Evolutionary conservation across 2,113 vertebrate genomes (phyloP), one percentile per base, ranked within the genome.

Genomic region (Alligator mississippiensis): DNA sequence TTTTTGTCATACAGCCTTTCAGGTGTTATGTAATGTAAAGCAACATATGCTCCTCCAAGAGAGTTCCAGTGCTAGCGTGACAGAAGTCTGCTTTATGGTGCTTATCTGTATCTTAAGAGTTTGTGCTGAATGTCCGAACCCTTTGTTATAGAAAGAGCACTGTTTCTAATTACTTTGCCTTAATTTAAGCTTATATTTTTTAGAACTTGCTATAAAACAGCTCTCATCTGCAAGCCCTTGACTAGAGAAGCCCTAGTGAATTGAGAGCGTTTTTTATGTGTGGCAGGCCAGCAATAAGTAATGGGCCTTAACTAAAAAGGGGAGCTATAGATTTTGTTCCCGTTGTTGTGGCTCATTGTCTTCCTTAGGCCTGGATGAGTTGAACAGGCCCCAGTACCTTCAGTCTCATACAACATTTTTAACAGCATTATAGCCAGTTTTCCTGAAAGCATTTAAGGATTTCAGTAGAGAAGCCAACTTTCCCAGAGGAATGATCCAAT

Each of bases 401-500:
- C 90, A 77, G 87, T 84, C 93, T 95, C 96, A 96, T 95, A 81
- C 94, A 97, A 94, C 91, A 95, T 87, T 94, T 95, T 76, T 59
- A 93, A 88, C 97, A 97, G 95, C 0, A 1, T 70, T 55, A 90
- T 93, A 94, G 95, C 91, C 92, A 96, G 95, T 96, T 97, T 97
- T 96, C 96, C 95, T 96, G 62, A 74, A 94, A 96, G 95, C 93
- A 89, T 93, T 95, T 93, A 80, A 95, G 95, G 96, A 97, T 97
- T 94, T 92, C 91, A 92, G 76, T 12, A 0, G 86, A 94, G 85
- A 90, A 96, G 95, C 90, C 89, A 94, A 62, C 92, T 93, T 96
- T 97, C 96, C 95, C 97, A 84, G 61, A 95, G 96, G 97, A 97
- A 92, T 97, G 95, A 97, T 93, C 96, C 97, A 97, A 97, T 97